Percentiles rank a stretch among this genome's conserved stretches.
Evolutionary conservation across 2,113 vertebrate species (phyloP).

Genomic region (Geothlypis trichas): DNA sequence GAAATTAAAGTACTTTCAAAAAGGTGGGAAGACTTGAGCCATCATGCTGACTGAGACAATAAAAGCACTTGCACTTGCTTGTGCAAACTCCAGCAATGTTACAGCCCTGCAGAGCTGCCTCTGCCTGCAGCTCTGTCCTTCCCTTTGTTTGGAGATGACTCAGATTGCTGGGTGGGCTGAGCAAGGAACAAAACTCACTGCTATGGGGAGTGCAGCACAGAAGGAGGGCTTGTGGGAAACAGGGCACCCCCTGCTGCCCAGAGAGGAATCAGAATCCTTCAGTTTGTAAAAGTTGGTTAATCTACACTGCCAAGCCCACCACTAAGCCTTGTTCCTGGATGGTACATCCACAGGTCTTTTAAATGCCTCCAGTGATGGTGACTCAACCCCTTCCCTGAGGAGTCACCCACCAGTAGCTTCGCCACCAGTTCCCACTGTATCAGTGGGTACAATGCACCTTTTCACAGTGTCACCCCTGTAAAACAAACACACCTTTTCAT

Average conservation of each 20-base stretch:
- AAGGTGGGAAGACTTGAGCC: not conserved
- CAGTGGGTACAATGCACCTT: not conserved
- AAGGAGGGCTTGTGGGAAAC: not conserved
- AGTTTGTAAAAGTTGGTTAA: not conserved
- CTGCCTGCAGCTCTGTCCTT: not conserved
- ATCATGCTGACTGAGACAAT: not conserved
- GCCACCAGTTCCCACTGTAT: not conserved
- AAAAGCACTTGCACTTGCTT: not conserved
- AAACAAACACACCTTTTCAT: too few relatives aligned
- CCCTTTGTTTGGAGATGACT: not conserved
- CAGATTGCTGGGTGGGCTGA: not conserved
- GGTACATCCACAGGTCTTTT: not conserved
- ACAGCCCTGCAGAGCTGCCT: not conserved
- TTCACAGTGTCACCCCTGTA: not conserved
- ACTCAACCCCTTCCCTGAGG: too few relatives aligned
- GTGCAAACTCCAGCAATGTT: not conserved
- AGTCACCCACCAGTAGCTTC: not conserved
- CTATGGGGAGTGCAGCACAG: accelerated
- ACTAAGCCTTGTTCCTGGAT: not conserved
- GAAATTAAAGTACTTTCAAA: not conserved
- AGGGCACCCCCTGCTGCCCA: not conserved
- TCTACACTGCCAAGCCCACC: not conserved
- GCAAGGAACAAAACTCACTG: accelerated
- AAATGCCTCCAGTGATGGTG: not conserved
- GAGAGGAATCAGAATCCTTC: not conserved